Base-by-base conservation (phyloP, 2,888 invertebrate genomes). In the Drepana falcataria region DNA sequence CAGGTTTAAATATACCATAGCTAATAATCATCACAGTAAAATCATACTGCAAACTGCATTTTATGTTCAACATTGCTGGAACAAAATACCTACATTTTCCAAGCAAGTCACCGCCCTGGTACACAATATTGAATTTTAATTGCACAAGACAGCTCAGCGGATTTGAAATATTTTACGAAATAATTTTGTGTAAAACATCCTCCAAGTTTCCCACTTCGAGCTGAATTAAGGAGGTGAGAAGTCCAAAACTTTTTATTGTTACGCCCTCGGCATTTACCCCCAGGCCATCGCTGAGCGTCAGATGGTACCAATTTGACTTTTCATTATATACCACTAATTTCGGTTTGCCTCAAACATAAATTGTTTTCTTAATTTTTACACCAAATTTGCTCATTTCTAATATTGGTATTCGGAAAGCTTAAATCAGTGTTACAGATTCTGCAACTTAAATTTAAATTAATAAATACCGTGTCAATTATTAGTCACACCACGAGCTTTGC, bases 161-260 rank as follows among this genome's bases (percentile, higher is more conserved):
- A 53, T 48, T 21, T 53, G 51, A 56, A 55, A 69, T 73, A 73
- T 73, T 66, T 64, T 64, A 60, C 56, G 56, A 61, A 69, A 68
- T 62, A 64, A 70, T 63, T 70, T 58, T 49, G 55, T 59, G 55
- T 65, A 56, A 61, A 68, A 60, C 68, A 59, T 61, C 51, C 54
- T 56, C 56, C 57, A 64, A 64, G 60, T 66, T 57, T 52, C 55
- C 55, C 58, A 54, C 63, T 63, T 59, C 60, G 75, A 71, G 65
- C 66, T 60, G 71, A 79, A 75, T 78, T 77, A 73, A 77, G 75
- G 71, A 79, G 79, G 81, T 79, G 80, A 70, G 74, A 77, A 75
- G 69, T 74, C 65, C 67, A 68, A 74, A 81, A 81, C 75, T 80
- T 80, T 81, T 79, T 80, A 81, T 80, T 79, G 79, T 79, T 77